Base-by-base conservation (phyloP, 2,888 invertebrate genomes). In the Tetranychus truncatus region DNA sequence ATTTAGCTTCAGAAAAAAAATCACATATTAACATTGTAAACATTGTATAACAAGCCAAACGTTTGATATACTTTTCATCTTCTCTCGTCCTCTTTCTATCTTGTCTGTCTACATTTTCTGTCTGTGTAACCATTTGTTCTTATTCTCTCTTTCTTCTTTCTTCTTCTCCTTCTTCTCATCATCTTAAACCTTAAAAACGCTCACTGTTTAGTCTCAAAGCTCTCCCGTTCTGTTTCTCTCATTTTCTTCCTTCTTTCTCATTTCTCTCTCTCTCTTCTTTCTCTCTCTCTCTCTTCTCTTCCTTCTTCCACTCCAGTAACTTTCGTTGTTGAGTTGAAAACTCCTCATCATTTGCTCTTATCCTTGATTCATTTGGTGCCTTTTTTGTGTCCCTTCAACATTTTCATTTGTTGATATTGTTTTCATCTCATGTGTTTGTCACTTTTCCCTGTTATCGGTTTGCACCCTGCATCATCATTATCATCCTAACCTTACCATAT, bases 231-330 rank as follows among this genome's bases (percentile, higher is more conserved):
- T 44, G 34, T 44, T 45, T 46, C 72, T 72, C 46, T 46, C 72
- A 9, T 24, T 72, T 24, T 72, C 45, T 72, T 24, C 24, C 72
- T 44, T 72, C 34, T 72, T n/a, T 72, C 72, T 18, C 34, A 9
- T 44, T 45, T 9, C 24, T 44, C 20, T 45, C 45, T 15, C 34
- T 15, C 11, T 18, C 15, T 15, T 72, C 72, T 72, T 72, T 74
- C 75, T 75, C 72, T 72, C 72, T 65, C 73, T 45, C 75, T 75
- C 45, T 73, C 74, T 73, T 74, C 69, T 67, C 71, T 74, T 74
- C 74, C 44, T 45, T 72, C 72, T 72, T 15, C 11, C 72, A 44
- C 18, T 72, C 44, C 72, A 72, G 34, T n/a, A 24, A 34, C 72
- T 44, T 44, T 45, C 46, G 34, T 44, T 46, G 46, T 69, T 72